phyloP scores from a whole-genome alignment of 2,797 vertebrate genomes.

The Chelon auratus region DNA sequence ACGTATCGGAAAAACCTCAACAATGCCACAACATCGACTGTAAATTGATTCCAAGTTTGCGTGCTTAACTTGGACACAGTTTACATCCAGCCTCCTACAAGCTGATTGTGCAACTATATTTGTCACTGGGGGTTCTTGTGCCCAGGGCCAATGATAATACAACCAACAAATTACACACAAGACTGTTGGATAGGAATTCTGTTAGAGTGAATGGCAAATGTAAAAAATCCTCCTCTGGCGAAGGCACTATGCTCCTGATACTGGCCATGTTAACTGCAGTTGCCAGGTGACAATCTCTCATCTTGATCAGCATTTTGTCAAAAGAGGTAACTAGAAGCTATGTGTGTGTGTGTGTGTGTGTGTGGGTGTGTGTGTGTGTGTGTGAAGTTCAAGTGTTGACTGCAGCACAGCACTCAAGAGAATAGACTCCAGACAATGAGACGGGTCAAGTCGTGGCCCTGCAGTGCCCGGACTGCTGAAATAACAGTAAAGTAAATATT shows the following conservation, averaged over 20 bases:
- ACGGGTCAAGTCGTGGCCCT: conserved; percentile 47
- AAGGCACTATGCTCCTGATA: conserved; percentile 20
- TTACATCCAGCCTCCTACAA: conserved; percentile 60
- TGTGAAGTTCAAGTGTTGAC: conserved; percentile 64
- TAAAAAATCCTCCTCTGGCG: conserved; percentile 34
- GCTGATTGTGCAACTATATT: conserved; percentile 70
- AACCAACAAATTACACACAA: conserved; percentile 63
- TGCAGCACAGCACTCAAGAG: conserved; percentile 43
- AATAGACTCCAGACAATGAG: conserved; percentile 69
- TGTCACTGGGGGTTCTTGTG: conserved; percentile 63
- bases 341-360: conserved; percentile 30
- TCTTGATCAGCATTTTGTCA: conserved; percentile 51
- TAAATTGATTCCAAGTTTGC: conserved; percentile 48
- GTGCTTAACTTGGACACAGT: conserved; percentile 59
- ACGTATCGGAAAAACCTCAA: conserved; percentile 69
- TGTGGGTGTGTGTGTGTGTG: conserved; percentile 36
- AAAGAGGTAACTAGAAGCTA: conserved; percentile 47
- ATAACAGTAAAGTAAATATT: conserved; percentile 80
- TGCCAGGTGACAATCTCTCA: conserved; percentile 72
- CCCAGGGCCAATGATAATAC: conserved; percentile 76
- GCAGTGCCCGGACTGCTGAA: conserved; percentile 66
- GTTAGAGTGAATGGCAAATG: conserved; percentile 27
- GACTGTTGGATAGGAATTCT: conserved; percentile 54
- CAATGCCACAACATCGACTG: conserved; percentile 30
- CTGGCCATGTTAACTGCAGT: conserved; percentile 60